phyloP scores from a whole-genome alignment of 1,140 invertebrate genomes.

The Lithobius niger region DNA sequence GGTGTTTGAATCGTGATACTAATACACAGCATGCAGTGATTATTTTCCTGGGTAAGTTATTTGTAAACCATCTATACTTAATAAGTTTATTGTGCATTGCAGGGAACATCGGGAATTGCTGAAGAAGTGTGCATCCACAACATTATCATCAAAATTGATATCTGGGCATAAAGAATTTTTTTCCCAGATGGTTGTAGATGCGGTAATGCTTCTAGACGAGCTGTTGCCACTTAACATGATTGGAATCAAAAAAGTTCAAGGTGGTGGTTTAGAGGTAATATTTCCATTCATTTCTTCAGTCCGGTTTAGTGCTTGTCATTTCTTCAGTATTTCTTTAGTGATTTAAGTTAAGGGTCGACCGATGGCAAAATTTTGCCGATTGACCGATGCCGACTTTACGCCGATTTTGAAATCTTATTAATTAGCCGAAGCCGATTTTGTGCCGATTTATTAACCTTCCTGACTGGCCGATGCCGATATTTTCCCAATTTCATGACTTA shows the following conservation, averaged over 20 bases:
- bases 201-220: conserved; percentile 84
- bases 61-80: conserved; percentile 7
- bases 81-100: conserved; percentile 9
- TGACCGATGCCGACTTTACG: no score
- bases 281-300: background rate
- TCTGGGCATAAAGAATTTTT: conserved; percentile 94
- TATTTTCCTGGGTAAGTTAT: no score
- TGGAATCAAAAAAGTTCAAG: conserved; percentile 96
- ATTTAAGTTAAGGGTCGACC: conserved; percentile 3
- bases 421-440: no score
- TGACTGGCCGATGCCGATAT: no score
- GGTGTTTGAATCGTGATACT: no score
- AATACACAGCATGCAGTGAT: no score
- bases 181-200: conserved; percentile 92
- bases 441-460: no score
- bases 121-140: conserved; percentile 89
- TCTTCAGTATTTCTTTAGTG: background rate
- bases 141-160: conserved; percentile 92
- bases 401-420: no score
- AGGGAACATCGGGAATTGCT: conserved; percentile 62
- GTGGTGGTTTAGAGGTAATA: conserved; percentile 71
- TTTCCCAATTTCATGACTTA: no score
- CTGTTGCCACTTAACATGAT: conserved; percentile 97
- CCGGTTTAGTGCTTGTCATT: background rate
- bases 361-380: no score